Base-by-base conservation (phyloP, 1,140 invertebrate genomes). In the Bombus affinis region DNA sequence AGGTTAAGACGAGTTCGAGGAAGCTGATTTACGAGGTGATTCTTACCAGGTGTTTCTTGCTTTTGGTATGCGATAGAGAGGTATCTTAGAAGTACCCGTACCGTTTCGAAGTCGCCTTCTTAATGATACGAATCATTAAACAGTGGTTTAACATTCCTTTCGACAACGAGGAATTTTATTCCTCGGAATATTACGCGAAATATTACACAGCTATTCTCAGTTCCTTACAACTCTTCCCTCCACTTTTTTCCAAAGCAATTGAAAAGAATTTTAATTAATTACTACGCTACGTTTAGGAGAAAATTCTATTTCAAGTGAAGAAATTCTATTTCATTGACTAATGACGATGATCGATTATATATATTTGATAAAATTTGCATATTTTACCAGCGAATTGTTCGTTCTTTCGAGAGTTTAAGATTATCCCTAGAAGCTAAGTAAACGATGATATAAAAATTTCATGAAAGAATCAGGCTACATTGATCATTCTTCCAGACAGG, bases 21-120 rank as follows among this genome's bases (percentile, higher is more conserved):
- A 77, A 77, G 57, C 75, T 77, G 75, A 77, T 77, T 77, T 77
- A 77, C 39, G 75, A 57, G 75, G 35, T 77, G 75, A 77, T 62
- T 77, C 57, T 62, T 62, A 39, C 75, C 75, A 77, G 75, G 75
- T 77, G 75, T 77, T 62, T 57, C 28, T 39, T 57, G 32, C 75
- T 77, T 77, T 77, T 12, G 57, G 57, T 39, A 77, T 62, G 57
- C 75, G 75, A 77, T 59, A 39, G 35, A 77, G 57, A 42, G 57
- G 57, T 77, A 77, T 77, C 62, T 77, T 77, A 62, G 75, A 37
- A 35, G 57, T 35, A 28, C 12, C 10, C 47, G 10, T 62, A 22
- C 22, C n/a, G 22, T 57, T 62, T 32, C 22, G 3, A 62, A 62
- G 8, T 42, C 8, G 3, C 53, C n/a, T 53, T 13, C 15, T 3